Base-by-base conservation (phyloP, 1,140 invertebrate species). In the Bombus consobrinus region DNA sequence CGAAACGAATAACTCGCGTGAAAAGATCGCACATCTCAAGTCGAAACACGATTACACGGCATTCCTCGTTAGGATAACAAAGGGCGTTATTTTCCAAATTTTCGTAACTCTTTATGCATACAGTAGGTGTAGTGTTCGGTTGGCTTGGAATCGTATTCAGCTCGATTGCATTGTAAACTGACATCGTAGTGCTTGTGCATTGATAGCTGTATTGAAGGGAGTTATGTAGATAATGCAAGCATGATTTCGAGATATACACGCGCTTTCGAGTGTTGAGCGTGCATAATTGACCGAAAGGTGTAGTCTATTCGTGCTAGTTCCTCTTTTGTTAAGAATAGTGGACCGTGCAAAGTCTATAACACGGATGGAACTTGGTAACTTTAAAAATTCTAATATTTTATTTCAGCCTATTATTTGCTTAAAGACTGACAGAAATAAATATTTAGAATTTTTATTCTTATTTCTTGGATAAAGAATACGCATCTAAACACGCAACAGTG, bases 151-250 rank as follows among this genome's bases (percentile, higher is more conserved):
- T 82, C 81, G 71, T 5, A 53, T 82, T 75, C 71, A 53, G 25
- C 41, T 75, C 57, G 57, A 82, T 75, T n/a, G 81, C 39, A 66
- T 77, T 71, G 73, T 57, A 74, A 77, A 69, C 64, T 59, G 81
- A 77, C 81, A 77, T 79, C 53, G 18, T 37, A 8, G 39, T 71
- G 74, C 53, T 84, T 78, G 34, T 62, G 34, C 64, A 13, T 37
- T 37, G 66, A 79, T 71, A 66, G 39, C 53, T 37, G 75, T n/a
- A 71, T 78, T 72, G 66, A 78, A 57, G 18, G 53, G 43, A 59
- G 75, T 84, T 78, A 71, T 62, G 22, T 62, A 47, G 74, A 71
- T 84, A 84, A 84, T 66, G 47, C 39, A 71, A 78, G 59, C 82
- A n/a, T 71, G 75, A 84, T 69, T 84, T 71, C 25, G 37, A 83